Evolutionary conservation across 1,140 invertebrate genomes (phyloP), one percentile per base, ranked within the genome.

Genomic region (Caerostris darwini): DNA sequence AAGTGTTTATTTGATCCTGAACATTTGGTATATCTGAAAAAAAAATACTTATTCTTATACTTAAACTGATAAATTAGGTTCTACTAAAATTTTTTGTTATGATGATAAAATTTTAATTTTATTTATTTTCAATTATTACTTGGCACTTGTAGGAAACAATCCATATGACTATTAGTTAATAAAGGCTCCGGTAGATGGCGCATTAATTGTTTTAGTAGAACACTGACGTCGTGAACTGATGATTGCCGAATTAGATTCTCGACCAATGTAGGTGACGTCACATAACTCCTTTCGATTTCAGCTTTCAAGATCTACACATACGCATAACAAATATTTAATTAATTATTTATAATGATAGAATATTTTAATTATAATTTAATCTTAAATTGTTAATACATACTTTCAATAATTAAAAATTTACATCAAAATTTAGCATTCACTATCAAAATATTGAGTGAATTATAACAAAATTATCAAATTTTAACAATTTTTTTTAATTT

Each of bases 101-200:
- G 17, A 7, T 8, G 61, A 17, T 64, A 64, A 64, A 64, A n/a
- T n/a, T n/a, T 81, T 50, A 81, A 81, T 81, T 81, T 34, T 10
- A 10, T 81, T 81, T 53, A 81, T 81, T 81, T 3, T 59, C 3
- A 17, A 3, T 3, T 2, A 2, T 92, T 90, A 98, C 98, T 97
- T 95, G 98, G 97, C 94, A 97, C 97, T 96, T 98, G 98, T 96
- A 98, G 98, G 96, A 99, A 99, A 59, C 98, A 97, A 94, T 98
- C 97, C 95, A 99, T 97, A 83, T 98, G 97, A 95, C 99, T 98
- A 94, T 97, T 97, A 95, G 98, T 99, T 2, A 99, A 97, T 34
- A 99, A 96, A 5, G 99, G 98, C 95, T 99, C 98, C 0, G 99
- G 98, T 71, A 99, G 96, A 96, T 99, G 99, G 56, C 99, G 97